Conservation (phyloP, 2,888 invertebrate species). For the Diogma glabrata region DNA sequence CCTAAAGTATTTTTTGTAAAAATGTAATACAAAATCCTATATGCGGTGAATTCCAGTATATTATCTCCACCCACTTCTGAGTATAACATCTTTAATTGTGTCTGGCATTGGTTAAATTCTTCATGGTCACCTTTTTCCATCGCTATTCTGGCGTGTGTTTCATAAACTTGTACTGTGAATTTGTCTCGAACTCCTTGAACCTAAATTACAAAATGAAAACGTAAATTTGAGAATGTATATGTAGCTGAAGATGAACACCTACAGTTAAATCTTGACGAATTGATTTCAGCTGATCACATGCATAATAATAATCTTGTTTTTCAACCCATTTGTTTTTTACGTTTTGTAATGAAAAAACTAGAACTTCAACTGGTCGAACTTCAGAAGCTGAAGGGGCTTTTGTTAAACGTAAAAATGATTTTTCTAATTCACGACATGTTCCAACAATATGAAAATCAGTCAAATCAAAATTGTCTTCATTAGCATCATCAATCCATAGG, state of each 20-base stretch:
- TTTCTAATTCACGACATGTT: constrained; percentile 88
- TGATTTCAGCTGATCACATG: constrained; percentile 97
- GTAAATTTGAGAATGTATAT: background rate
- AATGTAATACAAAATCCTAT: constrained; percentile 93
- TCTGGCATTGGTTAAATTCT: constrained; percentile 99
- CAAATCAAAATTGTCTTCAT: constrained; percentile 66
- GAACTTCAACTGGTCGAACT: constrained; percentile 80
- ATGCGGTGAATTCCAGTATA: constrained; percentile 88
- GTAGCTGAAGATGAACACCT: constrained; percentile 34
- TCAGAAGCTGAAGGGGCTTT: constrained; percentile 87
- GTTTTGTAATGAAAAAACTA: constrained; percentile 73
- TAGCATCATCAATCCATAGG: constrained; percentile 41
- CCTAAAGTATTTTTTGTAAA: constrained; percentile 96
- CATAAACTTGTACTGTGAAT: constrained; percentile 97
- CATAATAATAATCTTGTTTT: constrained; percentile 89
- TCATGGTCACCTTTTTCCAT: constrained; percentile 97
- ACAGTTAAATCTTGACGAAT: constrained; percentile 98
- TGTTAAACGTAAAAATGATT: constrained; percentile 90
- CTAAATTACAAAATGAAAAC: constrained; percentile 34
- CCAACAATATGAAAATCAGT: constrained; percentile 86
- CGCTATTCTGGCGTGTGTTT: constrained; percentile 96
- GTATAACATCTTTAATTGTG: constrained; percentile 93
- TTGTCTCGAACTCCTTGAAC: constrained; percentile 90
- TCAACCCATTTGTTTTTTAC: constrained; percentile 86
- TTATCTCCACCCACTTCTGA: constrained; percentile 64